Percentiles rank a stretch among this genome's conserved stretches.
Evolutionary conservation across 2,113 vertebrate genomes (phyloP).

Genomic region (Ploceus nigricollis): DNA sequence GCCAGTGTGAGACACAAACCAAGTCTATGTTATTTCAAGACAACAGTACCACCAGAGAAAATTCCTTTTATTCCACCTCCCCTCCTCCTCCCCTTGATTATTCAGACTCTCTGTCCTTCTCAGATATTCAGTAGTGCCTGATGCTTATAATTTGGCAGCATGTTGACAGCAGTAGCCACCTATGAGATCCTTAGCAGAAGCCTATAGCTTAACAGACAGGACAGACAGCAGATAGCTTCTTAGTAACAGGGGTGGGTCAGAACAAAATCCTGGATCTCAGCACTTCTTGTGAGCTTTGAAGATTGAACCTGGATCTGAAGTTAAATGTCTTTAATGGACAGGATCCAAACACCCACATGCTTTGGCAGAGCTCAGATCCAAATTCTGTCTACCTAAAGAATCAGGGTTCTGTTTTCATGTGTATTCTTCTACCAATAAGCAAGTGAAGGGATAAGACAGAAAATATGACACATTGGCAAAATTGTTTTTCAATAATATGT

Average conservation of each 20-base stretch:
- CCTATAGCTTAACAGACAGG: neutral
- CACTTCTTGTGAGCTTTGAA: neutral
- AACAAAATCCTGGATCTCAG: constrained; percentile 18
- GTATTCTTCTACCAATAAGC: neutral
- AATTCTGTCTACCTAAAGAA: constrained; percentile 49
- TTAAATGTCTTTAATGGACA: constrained; percentile 14
- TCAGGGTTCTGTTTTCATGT: constrained; percentile 36
- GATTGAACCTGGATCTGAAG: constrained; percentile 16
- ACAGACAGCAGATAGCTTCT: neutral
- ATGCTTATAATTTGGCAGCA: neutral
- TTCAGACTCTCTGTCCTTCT: neutral
- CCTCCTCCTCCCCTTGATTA: neutral
- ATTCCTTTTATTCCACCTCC: neutral
- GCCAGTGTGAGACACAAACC: constrained; percentile 40
- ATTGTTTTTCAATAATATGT: constrained; percentile 58
- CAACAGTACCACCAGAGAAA: neutral
- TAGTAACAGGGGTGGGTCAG: neutral
- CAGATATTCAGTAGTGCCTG: neutral
- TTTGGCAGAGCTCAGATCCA: constrained; percentile 30
- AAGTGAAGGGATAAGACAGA: constrained; percentile 27
- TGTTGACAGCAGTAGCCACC: neutral
- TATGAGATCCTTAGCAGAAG: neutral
- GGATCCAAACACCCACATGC: constrained; percentile 39
- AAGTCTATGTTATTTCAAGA: constrained; percentile 48
- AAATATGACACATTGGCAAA: constrained; percentile 57